These are phyloP conservation scores for Phyto melanocephala DNA, from an alignment of 2,888 invertebrate genomes.

Conservation along the genomic window DNA sequence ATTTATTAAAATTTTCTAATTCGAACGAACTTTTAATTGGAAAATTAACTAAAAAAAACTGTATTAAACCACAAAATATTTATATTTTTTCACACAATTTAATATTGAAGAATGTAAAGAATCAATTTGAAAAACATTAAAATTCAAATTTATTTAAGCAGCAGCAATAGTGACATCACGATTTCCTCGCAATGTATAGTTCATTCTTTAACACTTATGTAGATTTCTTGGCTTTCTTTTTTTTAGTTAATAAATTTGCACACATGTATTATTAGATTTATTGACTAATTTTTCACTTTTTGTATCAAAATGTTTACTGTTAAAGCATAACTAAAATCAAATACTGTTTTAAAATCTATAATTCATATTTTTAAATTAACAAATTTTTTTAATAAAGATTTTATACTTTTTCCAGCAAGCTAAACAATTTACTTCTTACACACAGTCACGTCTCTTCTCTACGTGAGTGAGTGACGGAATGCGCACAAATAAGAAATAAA, in stretches of 20 bases:
- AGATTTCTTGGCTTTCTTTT: too few relatives aligned
- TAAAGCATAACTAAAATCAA: slow-evolving; percentile 36
- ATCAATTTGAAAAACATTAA: slow-evolving; percentile 44
- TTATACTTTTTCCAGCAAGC: slow-evolving; percentile 31
- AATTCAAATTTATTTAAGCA: slow-evolving; percentile 34
- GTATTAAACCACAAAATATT: background rate
- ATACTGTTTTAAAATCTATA: slow-evolving; percentile 13
- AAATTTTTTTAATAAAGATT: background rate
- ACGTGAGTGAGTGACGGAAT: slow-evolving; percentile 71
- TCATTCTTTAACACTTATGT: slow-evolving; percentile 29
- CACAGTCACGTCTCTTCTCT: slow-evolving; percentile 64
- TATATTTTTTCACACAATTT: background rate
- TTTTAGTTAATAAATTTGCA: slow-evolving; percentile 30
- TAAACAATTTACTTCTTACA: slow-evolving; percentile 11
- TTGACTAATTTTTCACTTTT: background rate
- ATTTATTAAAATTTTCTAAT: slow-evolving; percentile 24
- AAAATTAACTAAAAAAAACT: slow-evolving; percentile 46
- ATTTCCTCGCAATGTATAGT: slow-evolving; percentile 43
- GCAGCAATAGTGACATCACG: slow-evolving; percentile 67
- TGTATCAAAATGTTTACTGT: slow-evolving; percentile 10
- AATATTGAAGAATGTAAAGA: background rate
- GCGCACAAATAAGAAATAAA: slow-evolving; percentile 54
- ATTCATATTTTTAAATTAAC: slow-evolving; percentile 37
- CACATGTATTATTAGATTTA: slow-evolving; percentile 2
- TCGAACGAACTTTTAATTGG: slow-evolving; percentile 10